phyloP scores from a whole-genome alignment of 2,797 vertebrate species.

The Rhyacichthys aspro region DNA sequence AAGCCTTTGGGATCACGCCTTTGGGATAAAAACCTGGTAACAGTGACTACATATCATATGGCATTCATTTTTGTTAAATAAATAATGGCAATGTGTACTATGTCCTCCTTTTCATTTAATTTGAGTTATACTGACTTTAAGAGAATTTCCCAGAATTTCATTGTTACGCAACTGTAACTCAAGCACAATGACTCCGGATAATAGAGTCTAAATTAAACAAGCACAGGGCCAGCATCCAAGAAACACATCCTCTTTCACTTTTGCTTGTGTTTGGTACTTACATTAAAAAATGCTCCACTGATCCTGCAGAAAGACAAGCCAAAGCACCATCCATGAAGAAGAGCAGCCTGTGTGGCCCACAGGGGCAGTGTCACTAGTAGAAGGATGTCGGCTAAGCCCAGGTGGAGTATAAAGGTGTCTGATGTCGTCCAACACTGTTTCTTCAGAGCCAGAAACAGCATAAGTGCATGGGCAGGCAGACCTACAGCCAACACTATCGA shows the following conservation, averaged over 20 bases:
- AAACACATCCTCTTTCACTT: conserved; percentile 1
- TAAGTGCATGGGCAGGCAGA: conserved; percentile 76
- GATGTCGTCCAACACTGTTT: conserved; percentile 70
- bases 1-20: no score
- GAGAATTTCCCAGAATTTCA: not conserved
- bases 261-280: conserved; percentile 55
- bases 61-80: no score
- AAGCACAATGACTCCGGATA: no score
- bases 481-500: conserved; percentile 73
- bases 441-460: conserved; percentile 67
- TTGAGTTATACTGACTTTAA: not conserved
- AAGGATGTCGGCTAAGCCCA: conserved; percentile 76
- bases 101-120: no score
- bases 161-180: no score
- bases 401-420: conserved; percentile 82
- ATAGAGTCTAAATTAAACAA: not conserved
- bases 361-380: conserved; percentile 83
- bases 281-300: conserved; percentile 79
- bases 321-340: conserved; percentile 63
- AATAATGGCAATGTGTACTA: no score
- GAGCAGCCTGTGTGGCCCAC: conserved; percentile 73
- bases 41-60: not conserved
- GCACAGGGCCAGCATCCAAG: not conserved
- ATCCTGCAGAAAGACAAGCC: conserved; percentile 74
- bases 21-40: no score